Evolutionary conservation across 35 echinoderm and acorn worm species (phyloP).

Genomic region (Acanthaster planci): DNA sequence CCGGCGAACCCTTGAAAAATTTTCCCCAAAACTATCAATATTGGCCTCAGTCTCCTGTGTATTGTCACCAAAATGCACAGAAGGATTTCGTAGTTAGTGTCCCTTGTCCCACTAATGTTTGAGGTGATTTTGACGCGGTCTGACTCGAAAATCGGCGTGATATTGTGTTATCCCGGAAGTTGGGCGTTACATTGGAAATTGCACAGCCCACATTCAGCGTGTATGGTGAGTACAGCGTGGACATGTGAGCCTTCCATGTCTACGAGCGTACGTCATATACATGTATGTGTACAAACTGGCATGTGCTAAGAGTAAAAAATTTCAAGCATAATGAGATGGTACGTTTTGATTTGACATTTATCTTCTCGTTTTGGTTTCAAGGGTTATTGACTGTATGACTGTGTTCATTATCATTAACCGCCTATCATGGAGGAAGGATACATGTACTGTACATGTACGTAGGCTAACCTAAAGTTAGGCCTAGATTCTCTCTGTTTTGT

Average conservation of each 20-base stretch:
- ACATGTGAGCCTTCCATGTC: not conserved
- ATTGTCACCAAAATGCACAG: conserved; percentile 39
- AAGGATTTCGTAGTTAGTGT: conserved; percentile 16
- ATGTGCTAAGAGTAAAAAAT: too few relatives aligned
- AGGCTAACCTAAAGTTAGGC: too few relatives aligned
- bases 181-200: conserved; percentile 26
- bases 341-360: too few relatives aligned
- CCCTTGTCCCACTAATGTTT: not conserved
- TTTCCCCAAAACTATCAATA: not conserved
- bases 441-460: too few relatives aligned
- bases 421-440: too few relatives aligned
- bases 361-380: too few relatives aligned
- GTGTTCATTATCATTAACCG: too few relatives aligned
- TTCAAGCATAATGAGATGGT: too few relatives aligned
- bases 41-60: not conserved
- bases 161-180: conserved; percentile 52
- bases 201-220: not conserved
- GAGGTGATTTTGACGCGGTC: not conserved
- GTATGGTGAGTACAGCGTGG: conserved; percentile 20
- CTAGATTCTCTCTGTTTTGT: too few relatives aligned
- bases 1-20: conserved; percentile 26
- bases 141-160: not conserved
- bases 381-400: too few relatives aligned
- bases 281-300: too few relatives aligned
- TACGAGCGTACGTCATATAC: not conserved